Evolutionary conservation across 2,797 vertebrate species (phyloP), one percentile per base, ranked within the genome.

Genomic region (Hemibagrus guttatus): DNA sequence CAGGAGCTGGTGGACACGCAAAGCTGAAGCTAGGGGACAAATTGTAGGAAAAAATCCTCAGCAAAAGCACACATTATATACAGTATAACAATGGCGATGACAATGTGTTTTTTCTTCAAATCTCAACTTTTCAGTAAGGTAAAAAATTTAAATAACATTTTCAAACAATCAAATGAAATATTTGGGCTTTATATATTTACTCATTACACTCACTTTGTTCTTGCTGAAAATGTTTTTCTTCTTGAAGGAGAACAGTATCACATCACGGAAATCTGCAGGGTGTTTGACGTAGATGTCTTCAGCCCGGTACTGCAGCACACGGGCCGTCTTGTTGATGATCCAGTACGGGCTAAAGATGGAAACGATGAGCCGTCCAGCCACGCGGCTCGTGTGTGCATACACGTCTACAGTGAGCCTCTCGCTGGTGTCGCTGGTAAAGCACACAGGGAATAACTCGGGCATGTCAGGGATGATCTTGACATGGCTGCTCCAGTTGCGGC

Each of bases 261-360:
- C 96, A 88, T 99, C 98, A 81, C 97, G 93, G 90, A 92, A 97
- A 91, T 99, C 97, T 0, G 98, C 95, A 0, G 98, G 96, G 83
- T 99, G 98, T 58, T 99, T 99, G 88, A 98, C 93, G 0, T 94
- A 94, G 8, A 93, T 79, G 13, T 98, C 97, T 86, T 99, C 98
- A 0, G 97, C 96, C 23, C 90, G 90, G 93, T 99, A 99, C 93
- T 98, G 98, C n/a, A 99, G 96, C 64, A 99, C 93, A 0, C 98
- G 95, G 0, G 96, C 97, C 0, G 98, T 99, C 92, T 98, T 98
- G 93, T 99, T 99, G 94, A 99, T 98, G 81, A 99, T 95, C 98
- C 98, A 99, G 63, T 99, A 99, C 0, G 98, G 98, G 71, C 97
- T 98, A 89, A 97, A 99, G 54, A 99, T 86, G 0, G 98, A 97